Base-by-base conservation (phyloP, 1,140 invertebrate species). In the Drosophila takahashii region DNA sequence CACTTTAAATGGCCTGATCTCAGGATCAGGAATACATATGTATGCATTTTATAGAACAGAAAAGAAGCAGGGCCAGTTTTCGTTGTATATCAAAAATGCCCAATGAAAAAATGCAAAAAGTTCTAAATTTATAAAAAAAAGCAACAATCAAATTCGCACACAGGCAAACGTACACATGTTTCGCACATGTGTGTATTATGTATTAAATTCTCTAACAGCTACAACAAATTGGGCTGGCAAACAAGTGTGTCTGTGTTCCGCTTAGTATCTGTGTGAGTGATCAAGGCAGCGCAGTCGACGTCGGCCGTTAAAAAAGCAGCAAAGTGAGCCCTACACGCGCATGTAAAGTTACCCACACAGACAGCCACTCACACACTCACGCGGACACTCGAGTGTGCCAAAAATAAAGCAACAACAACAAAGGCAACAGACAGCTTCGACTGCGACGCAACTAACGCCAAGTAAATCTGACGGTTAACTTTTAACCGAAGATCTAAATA, bases 221-320 rank as follows among this genome's bases (percentile, higher is more conserved):
- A 91, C 89, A 89, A 90, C 83, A 87, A 89, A 89, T 84, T 87
- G 85, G 79, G 79, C 59, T 77, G 64, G 79, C 64, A 52, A 70
- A 70, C 48, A 77, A 65, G 67, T 57, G 41, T 62, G 54, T 4
- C 22, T 41, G 16, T 37, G 57, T 71, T 56, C 15, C 39, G 77
- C 58, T 39, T 56, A 26, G 58, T 47, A 16, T 57, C 39, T 81
- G 67, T 60, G 61, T 64, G 44, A 57, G 53, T 74, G 84, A 89
- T 89, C 84, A 90, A 80, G 80, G 85, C 84, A 84, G 77, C 60
- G 76, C 52, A 27, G 85, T 50, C 36, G 51, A 54, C 84, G 79
- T 48, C 62, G 85, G 61, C 84, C 57, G 80, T 87, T 84, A 87
- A 87, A 87, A 89, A 79, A 87, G 65, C 80, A 79, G 80, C 64